Conservation (phyloP, 2,888 invertebrate species). For the Agrochola lychnidis region DNA sequence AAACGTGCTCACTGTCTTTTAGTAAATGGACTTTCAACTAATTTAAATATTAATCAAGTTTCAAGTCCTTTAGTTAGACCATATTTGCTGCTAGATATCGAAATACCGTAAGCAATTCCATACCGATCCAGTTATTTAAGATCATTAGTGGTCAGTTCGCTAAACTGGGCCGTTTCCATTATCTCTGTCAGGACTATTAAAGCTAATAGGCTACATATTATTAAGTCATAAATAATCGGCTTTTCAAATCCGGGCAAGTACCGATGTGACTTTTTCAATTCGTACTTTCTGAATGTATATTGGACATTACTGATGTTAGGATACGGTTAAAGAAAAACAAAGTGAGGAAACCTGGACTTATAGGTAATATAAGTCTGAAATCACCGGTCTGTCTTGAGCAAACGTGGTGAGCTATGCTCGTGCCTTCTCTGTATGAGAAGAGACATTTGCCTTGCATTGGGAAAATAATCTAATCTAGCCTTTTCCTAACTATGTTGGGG, state of each 20-base stretch:
- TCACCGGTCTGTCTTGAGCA: too few species aligned
- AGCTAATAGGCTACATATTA: not conserved
- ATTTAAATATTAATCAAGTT: not conserved
- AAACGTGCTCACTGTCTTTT: not conserved
- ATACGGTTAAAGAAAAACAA: too few species aligned
- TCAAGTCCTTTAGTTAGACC: not conserved
- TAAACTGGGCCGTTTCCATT: not conserved
- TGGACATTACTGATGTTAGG: not conserved
- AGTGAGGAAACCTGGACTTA: too few species aligned
- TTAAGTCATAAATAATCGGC: too few species aligned
- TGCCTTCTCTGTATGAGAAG: too few species aligned
- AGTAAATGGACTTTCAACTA: not conserved
- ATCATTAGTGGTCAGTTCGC: not conserved
- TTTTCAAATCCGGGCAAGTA: not conserved
- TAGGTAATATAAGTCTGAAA: too few species aligned
- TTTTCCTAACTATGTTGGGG: too few species aligned
- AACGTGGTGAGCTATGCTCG: too few species aligned
- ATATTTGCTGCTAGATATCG: not conserved
- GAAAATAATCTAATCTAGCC: too few species aligned
- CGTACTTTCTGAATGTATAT: not conserved
- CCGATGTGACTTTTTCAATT: not conserved
- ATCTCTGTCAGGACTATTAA: not conserved
- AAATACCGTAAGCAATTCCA: not conserved
- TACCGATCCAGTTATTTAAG: not conserved
- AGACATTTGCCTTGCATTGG: too few species aligned